Evolutionary conservation across 2,797 vertebrate genomes (phyloP).

Genomic region (Lepilemur ruficaudatus): DNA sequence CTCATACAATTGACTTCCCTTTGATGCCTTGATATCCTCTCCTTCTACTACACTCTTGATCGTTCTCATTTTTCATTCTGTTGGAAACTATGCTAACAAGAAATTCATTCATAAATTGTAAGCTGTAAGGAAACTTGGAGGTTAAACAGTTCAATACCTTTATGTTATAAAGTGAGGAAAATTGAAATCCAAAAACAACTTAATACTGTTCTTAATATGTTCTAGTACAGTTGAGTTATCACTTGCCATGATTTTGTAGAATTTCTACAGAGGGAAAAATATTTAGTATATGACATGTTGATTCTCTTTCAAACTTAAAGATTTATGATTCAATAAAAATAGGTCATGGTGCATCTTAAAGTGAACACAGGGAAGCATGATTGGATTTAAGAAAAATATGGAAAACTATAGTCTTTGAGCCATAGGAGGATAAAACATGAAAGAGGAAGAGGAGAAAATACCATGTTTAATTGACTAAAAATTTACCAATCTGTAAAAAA

Average conservation of each 20-base stretch:
- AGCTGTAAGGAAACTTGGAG: not conserved
- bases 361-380: not conserved
- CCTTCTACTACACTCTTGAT: not conserved
- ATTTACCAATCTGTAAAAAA: not conserved
- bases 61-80: not conserved
- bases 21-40: not conserved
- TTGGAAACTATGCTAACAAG: not conserved
- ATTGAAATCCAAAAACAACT: not conserved
- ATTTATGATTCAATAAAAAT: not conserved
- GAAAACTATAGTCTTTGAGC: not conserved
- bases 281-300: not conserved
- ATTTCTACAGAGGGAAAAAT: not conserved
- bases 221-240: not conserved
- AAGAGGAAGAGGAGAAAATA: not conserved
- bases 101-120: not conserved
- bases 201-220: not conserved
- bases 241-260: not conserved
- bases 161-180: not conserved
- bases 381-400: not conserved
- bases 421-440: not conserved
- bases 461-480: not conserved
- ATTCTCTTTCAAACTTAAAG: not conserved
- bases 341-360: not conserved
- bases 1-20: not conserved
- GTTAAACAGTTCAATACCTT: not conserved